Evolutionary conservation across 1,140 invertebrate genomes (phyloP), one percentile per base, ranked within the genome.

Genomic region (Hycleus phaleratus): DNA sequence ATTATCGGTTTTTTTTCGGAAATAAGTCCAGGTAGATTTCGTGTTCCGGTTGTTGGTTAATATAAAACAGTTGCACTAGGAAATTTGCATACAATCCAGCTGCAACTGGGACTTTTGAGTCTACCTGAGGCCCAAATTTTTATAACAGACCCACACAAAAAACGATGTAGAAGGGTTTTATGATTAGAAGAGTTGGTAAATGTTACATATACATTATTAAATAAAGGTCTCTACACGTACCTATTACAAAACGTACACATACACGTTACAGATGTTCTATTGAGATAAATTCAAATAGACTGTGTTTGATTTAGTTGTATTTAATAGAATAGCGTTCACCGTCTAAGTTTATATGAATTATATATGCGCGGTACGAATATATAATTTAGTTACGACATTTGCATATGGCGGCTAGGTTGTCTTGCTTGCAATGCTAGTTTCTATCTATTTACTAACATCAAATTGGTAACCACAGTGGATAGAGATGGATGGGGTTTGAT

Each of bases 301-400:
- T 45, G 48, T 56, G 49, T 42, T 38, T 44, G 11, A 49, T 26
- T 46, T 8, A 25, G 5, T 40, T 38, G 38, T 45, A 18, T n/a
- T 48, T 48, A 32, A 39, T 49, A 18, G 12, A 10, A 47, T 59
- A 45, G 25, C 38, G 32, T 18, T 55, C 55, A 62, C 51, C 51
- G 55, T 61, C 62, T 64, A 49, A 61, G 39, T 32, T 32, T 32
- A 32, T 32, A 26, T 61, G 63, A 68, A 69, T 70, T 69, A 69
- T 66, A 68, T 67, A 68, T 67, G 66, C 68, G 63, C 66, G 53
- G 56, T 60, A 63, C 63, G 68, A 70, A 65, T 68, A 67, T 61
- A 70, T 70, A 70, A 70, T 70, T 70, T 68, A 63, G 68, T 70
- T 70, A 32, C 68, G 59, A 60, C 63, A 68, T 68, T 68, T 68